These are phyloP conservation scores for Epizoanthus fatuus DNA, from an alignment of 92 coral and sea anemone species.

Conservation along the genomic window DNA sequence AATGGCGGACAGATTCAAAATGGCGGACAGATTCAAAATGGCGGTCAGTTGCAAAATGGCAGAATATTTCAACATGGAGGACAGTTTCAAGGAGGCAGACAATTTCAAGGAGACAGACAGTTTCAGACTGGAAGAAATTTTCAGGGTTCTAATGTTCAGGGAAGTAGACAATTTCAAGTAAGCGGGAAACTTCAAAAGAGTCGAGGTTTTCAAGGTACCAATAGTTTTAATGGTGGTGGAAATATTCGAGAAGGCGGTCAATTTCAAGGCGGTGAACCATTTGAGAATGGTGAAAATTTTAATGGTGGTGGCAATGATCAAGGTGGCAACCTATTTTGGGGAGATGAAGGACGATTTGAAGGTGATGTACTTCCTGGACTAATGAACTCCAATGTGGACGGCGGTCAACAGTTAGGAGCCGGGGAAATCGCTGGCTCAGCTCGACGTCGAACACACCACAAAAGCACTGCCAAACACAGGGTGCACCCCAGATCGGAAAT, in stretches of 20 bases:
- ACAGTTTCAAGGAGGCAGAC: not conserved
- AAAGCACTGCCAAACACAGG: not conserved
- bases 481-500: not conserved
- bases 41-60: not conserved
- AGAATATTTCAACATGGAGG: not conserved
- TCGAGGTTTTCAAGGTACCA: conserved; percentile 6
- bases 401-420: conserved; percentile 28
- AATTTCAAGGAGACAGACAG: not conserved
- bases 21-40: not conserved
- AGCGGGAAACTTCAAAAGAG: not conserved
- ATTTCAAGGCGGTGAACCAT: not conserved
- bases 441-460: conserved; percentile 4
- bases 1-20: not conserved
- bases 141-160: not conserved
- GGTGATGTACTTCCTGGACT: conserved; percentile 14
- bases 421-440: conserved; percentile 25
- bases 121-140: not conserved
- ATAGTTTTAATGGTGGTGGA: not conserved
- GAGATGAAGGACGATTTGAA: not conserved
- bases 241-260: not conserved
- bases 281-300: not conserved
- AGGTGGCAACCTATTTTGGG: not conserved
- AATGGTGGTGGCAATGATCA: not conserved
- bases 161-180: not conserved
- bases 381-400: conserved; percentile 27